A percentile compares a stretch with the other conserved stretches of the same genome.
phyloP scores from a whole-genome alignment of 1,140 invertebrate species.

The Argopecten irradians region DNA sequence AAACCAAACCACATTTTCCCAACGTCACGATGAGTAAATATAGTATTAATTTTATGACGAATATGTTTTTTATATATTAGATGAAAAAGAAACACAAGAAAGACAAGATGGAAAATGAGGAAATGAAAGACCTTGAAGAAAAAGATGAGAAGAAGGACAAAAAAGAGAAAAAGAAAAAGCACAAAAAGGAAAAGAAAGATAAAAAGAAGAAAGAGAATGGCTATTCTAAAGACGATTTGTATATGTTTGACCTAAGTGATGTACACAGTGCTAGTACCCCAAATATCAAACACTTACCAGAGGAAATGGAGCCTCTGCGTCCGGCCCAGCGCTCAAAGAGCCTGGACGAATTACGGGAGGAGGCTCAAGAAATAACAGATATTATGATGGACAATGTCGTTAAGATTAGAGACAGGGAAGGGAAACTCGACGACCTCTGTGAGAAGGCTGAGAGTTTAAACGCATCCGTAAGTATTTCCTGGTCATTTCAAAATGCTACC shows the following conservation, averaged over 20 bases:
- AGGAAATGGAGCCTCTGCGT: neutral
- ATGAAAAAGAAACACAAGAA: conserved; percentile 23
- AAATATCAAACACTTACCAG: neutral
- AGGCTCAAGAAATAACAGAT: conserved; percentile 3
- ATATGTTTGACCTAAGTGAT: neutral
- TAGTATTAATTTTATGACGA: too few species aligned
- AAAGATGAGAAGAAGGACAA: neutral
- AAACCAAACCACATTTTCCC: too few species aligned
- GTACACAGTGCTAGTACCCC: neutral
- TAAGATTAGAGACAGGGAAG: conserved; percentile 7
- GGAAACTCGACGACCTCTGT: neutral
- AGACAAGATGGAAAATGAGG: neutral
- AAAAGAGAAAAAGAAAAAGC: neutral
- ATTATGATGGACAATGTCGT: neutral
- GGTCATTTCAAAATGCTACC: too few species aligned
- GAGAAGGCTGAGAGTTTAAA: neutral
- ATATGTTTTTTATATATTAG: neutral
- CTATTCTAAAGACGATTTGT: conserved; percentile 12
- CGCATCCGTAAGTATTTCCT: neutral
- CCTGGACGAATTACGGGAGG: neutral
- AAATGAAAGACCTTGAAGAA: too few species aligned
- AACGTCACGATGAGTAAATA: too few species aligned
- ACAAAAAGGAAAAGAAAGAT: neutral
- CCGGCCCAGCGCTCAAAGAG: neutral
- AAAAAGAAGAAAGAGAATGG: conserved; percentile 3